A percentile compares a stretch with the other conserved stretches of the same genome.
phyloP scores from a whole-genome alignment of 2,797 vertebrate species.

The Lutjanus campechanus region DNA sequence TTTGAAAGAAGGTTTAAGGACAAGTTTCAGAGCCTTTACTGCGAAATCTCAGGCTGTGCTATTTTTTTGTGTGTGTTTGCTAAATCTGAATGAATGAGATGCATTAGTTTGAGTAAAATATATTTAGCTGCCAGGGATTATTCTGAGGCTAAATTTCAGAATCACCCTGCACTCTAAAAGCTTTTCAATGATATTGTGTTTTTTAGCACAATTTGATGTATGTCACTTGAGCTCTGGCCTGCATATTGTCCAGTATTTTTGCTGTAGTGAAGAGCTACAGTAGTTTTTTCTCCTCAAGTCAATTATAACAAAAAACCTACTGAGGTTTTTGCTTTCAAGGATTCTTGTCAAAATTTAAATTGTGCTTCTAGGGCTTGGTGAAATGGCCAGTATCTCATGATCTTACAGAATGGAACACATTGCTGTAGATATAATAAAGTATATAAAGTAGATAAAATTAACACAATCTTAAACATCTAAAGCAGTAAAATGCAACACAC shows the following conservation, averaged over 20 bases:
- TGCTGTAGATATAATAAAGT: too few relatives aligned
- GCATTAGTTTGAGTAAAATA: constrained; percentile 56
- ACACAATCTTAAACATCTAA: too few relatives aligned
- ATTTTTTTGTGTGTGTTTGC: constrained; percentile 13
- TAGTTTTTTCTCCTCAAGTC: constrained; percentile 7
- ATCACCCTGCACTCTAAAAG: constrained; percentile 42
- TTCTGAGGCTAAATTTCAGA: constrained; percentile 24
- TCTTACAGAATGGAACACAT: too few relatives aligned
- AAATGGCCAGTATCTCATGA: too few relatives aligned
- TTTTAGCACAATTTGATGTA: constrained; percentile 26
- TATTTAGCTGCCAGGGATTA: constrained; percentile 44
- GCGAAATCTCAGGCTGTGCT: constrained; percentile 11
- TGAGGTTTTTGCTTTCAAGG: background rate
- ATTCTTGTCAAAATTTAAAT: background rate
- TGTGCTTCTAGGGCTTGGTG: background rate
- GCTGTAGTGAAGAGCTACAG: background rate
- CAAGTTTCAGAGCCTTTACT: background rate
- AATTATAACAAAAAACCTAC: background rate
- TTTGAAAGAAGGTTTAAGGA: background rate
- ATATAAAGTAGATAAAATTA: too few relatives aligned
- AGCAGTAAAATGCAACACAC: too few relatives aligned
- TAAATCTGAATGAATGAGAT: constrained; percentile 42
- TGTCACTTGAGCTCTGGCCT: background rate
- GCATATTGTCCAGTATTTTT: background rate
- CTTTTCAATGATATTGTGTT: constrained; percentile 39